Evolutionary conservation across 2,113 vertebrate genomes (phyloP).

Genomic region (Piaya cayana): DNA sequence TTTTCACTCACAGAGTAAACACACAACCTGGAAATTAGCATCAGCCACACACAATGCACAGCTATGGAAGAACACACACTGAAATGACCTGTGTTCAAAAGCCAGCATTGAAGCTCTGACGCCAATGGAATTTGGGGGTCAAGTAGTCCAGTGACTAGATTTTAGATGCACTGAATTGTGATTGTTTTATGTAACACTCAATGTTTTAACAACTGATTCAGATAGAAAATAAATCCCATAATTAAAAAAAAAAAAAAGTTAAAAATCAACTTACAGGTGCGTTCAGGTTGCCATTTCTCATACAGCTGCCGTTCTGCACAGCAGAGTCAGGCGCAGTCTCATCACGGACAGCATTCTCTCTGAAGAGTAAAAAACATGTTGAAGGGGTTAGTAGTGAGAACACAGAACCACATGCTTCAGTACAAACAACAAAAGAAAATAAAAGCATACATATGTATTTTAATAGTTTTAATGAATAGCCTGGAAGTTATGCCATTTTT

Average conservation of each 20-base stretch:
- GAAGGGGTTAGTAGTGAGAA: not conserved
- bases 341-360: slow-evolving; percentile 68
- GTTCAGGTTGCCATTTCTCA: slow-evolving; percentile 81
- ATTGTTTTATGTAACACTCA: not conserved
- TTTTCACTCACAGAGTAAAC: not conserved
- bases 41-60: not conserved
- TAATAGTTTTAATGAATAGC: not conserved
- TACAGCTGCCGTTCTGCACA: slow-evolving; percentile 70
- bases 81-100: not conserved
- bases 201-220: not conserved
- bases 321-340: slow-evolving; percentile 69
- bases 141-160: not conserved
- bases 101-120: not conserved
- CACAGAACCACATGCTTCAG: not conserved
- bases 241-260: not conserved
- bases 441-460: not conserved
- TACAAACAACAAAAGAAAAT: not conserved
- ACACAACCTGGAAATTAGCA: not conserved
- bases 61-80: not conserved
- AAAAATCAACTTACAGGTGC: slow-evolving; percentile 70
- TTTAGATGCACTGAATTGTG: not conserved
- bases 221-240: not conserved
- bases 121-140: not conserved
- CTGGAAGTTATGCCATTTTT: not conserved
- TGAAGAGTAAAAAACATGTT: not conserved